phyloP scores from a whole-genome alignment of 1,140 invertebrate species.

The Cylas formicarius region DNA sequence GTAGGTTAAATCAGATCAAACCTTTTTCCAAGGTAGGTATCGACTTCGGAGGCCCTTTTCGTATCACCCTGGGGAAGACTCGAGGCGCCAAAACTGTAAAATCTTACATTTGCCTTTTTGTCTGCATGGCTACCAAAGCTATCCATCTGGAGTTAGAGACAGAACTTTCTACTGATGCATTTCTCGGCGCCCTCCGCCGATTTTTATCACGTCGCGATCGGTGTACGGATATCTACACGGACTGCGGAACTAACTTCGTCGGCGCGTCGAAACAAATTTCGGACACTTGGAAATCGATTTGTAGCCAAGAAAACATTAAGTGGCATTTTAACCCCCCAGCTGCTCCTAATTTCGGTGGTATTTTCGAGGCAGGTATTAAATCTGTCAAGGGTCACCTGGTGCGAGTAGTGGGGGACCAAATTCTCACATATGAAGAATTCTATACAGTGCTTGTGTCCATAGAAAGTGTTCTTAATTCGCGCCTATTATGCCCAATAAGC shows the following conservation, averaged over 20 bases:
- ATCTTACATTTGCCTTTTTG: constrained; percentile 6
- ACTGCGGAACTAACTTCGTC: constrained; percentile 17
- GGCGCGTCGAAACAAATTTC: constrained; percentile 10
- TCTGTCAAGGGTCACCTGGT: constrained; percentile 30
- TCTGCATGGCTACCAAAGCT: constrained; percentile 7
- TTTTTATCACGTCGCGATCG: constrained; percentile 33
- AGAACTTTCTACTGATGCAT: constrained; percentile 9
- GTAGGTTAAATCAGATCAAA: constrained; percentile 20
- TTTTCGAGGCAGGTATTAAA: constrained; percentile 42
- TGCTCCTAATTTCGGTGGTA: constrained; percentile 42
- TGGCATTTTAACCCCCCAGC: constrained; percentile 44
- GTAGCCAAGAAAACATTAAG: constrained; percentile 6
- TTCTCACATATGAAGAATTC: constrained; percentile 18
- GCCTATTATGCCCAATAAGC: constrained; percentile 6
- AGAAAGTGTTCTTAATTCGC: constrained; percentile 11
- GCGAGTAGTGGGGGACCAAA: constrained; percentile 5
- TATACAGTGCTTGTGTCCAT: constrained; percentile 3
- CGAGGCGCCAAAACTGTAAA: constrained; percentile 5
- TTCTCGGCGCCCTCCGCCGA: constrained; percentile 23
- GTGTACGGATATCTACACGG: constrained; percentile 25
- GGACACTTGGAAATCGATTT: constrained; percentile 14
- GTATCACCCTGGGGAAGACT: constrained; percentile 1
- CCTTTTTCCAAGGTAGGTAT: constrained; percentile 31
- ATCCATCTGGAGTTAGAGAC: constrained; percentile 8
- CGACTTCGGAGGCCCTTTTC: constrained; percentile 20